Evolutionary conservation across 2,888 invertebrate genomes (phyloP), one percentile per base, ranked within the genome.

Genomic region (Lithophane semibrunnea): DNA sequence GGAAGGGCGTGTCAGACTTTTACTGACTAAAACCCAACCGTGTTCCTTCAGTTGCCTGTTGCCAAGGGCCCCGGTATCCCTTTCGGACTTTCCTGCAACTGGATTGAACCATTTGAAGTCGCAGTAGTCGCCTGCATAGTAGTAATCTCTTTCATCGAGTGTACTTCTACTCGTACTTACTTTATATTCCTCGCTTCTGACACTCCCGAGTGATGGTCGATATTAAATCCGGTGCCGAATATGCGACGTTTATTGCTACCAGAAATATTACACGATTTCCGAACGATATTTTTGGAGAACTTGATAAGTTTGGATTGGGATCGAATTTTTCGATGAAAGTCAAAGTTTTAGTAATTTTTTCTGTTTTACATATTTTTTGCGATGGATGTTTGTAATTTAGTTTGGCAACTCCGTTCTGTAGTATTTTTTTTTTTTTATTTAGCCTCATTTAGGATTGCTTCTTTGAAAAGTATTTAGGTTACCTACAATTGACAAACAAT

Each of bases 171-270:
- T 68, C 24, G 47, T 70, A 76, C 63, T 13, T 58, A 75, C 24
- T 80, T 80, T 80, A 84, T 86, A 77, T 80, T 80, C 72, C 60
- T 49, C 12, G 29, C 56, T 70, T 60, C 67, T 76, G 84, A 73
- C 66, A 72, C 44, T 21, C 49, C 58, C 24, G 21, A 75, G 63
- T 83, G 84, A 86, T 60, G 75, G 71, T 37, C 73, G 68, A 86
- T 85, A 85, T 85, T 86, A 85, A 84, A 85, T 77, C 80, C 54
- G 12, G 44, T 47, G 54, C 67, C 60, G 42, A 76, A 76, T 73
- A 83, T 83, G 73, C 56, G 76, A 80, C 84, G 56, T 72, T 83
- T 83, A 83, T 83, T 86, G 58, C 73, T n/a, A 24, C 47, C 52
- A 63, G 65, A 64, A 73, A 83, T 70, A 44, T 75, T 75, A 47